Evolutionary conservation across 2,113 vertebrate genomes (phyloP).

Genomic region (Callipepla californica): DNA sequence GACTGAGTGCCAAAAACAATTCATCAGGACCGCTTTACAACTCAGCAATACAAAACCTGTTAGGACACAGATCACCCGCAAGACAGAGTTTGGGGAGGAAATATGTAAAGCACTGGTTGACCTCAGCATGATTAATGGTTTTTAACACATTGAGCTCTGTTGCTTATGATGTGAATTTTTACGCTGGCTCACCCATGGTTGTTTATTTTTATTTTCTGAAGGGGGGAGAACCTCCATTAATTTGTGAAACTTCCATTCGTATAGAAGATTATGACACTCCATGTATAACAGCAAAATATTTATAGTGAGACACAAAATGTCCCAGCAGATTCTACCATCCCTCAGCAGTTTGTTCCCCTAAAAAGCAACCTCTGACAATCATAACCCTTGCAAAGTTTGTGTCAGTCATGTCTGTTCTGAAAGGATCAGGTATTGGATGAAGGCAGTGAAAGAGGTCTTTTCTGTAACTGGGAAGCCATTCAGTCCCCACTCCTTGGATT

Average conservation of each 20-base stretch:
- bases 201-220: slow-evolving; percentile 63
- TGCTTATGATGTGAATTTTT: slow-evolving; percentile 47
- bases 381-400: not conserved
- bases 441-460: not conserved
- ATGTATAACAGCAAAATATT: slow-evolving; percentile 42
- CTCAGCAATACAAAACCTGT: slow-evolving; percentile 76
- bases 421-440: not conserved
- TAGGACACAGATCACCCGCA: slow-evolving; percentile 78
- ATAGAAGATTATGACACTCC: slow-evolving; percentile 9
- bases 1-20: slow-evolving; percentile 82
- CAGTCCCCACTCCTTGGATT: not conserved
- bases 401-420: not conserved
- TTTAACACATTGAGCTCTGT: slow-evolving; percentile 79
- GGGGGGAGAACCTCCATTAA: not conserved
- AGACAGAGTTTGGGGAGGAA: slow-evolving; percentile 76
- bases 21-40: slow-evolving; percentile 79
- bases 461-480: not conserved
- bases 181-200: slow-evolving; percentile 24
- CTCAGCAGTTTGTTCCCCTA: not conserved
- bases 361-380: slow-evolving; percentile 12
- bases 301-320: slow-evolving; percentile 1
- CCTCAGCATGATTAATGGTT: slow-evolving; percentile 83
- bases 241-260: slow-evolving; percentile 34
- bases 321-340: slow-evolving; percentile 17
- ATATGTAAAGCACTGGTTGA: slow-evolving; percentile 71